Conservation (phyloP, 2,888 invertebrate genomes). For the Invenusta paracnida region DNA sequence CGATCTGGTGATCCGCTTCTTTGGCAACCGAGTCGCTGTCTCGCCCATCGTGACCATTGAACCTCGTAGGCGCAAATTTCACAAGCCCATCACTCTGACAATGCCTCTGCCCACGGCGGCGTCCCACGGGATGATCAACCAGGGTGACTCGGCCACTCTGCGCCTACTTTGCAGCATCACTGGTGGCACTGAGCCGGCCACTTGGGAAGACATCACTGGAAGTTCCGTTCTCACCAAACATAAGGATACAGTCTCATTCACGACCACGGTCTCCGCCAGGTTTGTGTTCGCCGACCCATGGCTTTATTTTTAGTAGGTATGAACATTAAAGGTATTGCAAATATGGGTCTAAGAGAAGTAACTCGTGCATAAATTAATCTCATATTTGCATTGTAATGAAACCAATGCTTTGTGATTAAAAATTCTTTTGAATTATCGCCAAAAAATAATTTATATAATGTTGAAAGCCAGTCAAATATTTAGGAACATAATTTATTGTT, state of each 20-base stretch:
- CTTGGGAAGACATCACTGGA: conserved; percentile 99
- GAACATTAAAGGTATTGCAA: too few relatives aligned
- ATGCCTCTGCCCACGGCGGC: conserved; percentile 82
- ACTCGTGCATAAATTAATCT: too few relatives aligned
- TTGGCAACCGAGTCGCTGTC: conserved; percentile 95
- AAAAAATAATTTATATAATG: too few relatives aligned
- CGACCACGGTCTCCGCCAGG: conserved; percentile 95
- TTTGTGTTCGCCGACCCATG: too few relatives aligned
- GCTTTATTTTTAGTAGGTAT: too few relatives aligned
- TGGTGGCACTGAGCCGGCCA: conserved; percentile 89
- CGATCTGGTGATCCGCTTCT: conserved; percentile 87
- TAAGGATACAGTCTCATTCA: conserved; percentile 97
- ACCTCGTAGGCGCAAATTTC: conserved; percentile 95
- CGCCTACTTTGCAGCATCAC: conserved; percentile 93
- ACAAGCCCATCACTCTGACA: conserved; percentile 96
- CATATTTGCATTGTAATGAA: too few relatives aligned
- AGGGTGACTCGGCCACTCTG: conserved; percentile 66
- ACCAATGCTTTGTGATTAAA: too few relatives aligned
- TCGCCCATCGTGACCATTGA: conserved; percentile 99
- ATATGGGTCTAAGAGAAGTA: too few relatives aligned
- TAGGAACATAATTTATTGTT: too few relatives aligned
- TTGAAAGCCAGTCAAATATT: too few relatives aligned
- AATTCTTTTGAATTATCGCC: too few relatives aligned
- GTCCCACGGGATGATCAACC: conserved; percentile 80
- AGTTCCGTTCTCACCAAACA: conserved; percentile 96